phyloP scores from a whole-genome alignment of 1,140 invertebrate genomes.

The Pseudomyrmex cubaensis region DNA sequence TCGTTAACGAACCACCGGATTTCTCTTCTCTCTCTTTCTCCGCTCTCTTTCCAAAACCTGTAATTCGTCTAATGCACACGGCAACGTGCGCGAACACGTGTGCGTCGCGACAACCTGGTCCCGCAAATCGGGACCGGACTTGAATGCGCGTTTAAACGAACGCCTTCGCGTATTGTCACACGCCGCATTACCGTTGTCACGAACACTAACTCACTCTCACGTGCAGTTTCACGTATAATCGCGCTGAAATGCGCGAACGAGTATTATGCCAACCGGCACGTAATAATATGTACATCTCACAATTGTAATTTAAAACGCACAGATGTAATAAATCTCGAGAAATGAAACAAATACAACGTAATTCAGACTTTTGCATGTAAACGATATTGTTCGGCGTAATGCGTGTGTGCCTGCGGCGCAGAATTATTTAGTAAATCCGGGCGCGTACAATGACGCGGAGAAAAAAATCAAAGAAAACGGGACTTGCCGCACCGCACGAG shows the following conservation, averaged over 20 bases:
- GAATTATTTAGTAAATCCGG: slow-evolving; percentile 7
- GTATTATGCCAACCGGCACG: not conserved
- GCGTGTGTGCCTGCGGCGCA: too few species aligned
- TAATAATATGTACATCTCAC: not conserved
- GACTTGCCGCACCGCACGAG: not conserved
- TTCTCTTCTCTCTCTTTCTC: not conserved
- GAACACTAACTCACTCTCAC: not conserved
- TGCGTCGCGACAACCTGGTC: not conserved
- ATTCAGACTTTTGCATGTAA: too few species aligned
- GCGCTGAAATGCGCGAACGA: not conserved
- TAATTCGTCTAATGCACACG: slow-evolving; percentile 59
- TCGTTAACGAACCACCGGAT: slow-evolving; percentile 62
- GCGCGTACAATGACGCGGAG: not conserved
- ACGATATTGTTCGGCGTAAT: too few species aligned
- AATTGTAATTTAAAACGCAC: not conserved
- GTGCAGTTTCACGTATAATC: not conserved
- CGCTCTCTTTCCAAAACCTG: not conserved
- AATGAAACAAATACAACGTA: not conserved
- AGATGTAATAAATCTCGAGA: not conserved
- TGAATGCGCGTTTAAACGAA: slow-evolving; percentile 74
- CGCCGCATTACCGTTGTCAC: slow-evolving; percentile 29
- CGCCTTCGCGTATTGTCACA: slow-evolving; percentile 67
- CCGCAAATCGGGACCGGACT: slow-evolving; percentile 37
- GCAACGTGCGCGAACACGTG: slow-evolving; percentile 9
- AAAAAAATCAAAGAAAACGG: not conserved